Percentiles rank a stretch among this genome's conserved stretches.
Conservation (phyloP, 2,113 vertebrate genomes). For the Platanista minor region DNA sequence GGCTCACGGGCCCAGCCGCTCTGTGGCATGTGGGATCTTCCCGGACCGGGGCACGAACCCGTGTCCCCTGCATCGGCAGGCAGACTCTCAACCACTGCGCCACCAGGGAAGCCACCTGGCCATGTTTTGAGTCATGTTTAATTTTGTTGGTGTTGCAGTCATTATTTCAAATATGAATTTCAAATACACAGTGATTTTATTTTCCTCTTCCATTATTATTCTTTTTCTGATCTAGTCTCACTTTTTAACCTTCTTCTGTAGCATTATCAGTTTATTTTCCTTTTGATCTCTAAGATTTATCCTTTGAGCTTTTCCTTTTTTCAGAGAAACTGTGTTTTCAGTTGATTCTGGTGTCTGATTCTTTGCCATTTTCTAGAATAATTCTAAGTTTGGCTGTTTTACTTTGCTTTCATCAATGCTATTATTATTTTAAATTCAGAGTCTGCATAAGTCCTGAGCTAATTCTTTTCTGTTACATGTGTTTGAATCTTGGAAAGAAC, state of each 20-base stretch:
- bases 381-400: neutral
- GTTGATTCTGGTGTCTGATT: neutral
- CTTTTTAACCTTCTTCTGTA: neutral
- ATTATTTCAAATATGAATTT: neutral
- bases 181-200: neutral
- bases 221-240: neutral
- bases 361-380: neutral
- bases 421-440: neutral
- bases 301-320: neutral
- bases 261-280: neutral
- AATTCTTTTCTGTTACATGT: neutral
- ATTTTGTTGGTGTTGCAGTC: neutral
- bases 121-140: neutral
- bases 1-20: too few species aligned
- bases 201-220: neutral
- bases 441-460: neutral
- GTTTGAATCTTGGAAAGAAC: neutral
- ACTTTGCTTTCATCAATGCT: neutral
- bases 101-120: neutral
- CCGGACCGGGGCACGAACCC: too few species aligned
- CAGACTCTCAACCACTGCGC: too few species aligned
- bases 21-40: too few species aligned
- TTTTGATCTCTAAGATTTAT: neutral
- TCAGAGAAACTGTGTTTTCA: neutral
- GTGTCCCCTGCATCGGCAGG: too few species aligned